phyloP scores from a whole-genome alignment of 2,113 vertebrate genomes.

The Syngnathus typhle region DNA sequence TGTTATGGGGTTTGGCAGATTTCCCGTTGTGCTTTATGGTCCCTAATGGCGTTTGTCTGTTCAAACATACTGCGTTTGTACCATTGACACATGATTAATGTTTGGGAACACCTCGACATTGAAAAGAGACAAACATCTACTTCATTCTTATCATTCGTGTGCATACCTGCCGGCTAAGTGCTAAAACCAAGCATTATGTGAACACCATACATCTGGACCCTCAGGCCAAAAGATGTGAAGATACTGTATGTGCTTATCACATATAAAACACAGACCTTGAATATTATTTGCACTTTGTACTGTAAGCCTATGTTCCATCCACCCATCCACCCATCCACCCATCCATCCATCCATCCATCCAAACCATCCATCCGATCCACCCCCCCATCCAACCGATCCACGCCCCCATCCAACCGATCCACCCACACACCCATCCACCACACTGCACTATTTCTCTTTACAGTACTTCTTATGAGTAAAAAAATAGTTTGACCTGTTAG shows the following conservation, averaged over 20 bases:
- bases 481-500: not conserved
- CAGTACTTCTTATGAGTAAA: not conserved
- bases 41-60: not conserved
- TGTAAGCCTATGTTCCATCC: too few relatives aligned
- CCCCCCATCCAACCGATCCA: too few relatives aligned
- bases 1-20: constrained; percentile 59
- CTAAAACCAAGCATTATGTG: not conserved
- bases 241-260: not conserved
- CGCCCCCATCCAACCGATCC: too few relatives aligned
- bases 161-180: not conserved
- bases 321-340: too few relatives aligned
- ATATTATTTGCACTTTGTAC: not conserved
- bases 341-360: too few relatives aligned
- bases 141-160: not conserved
- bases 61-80: not conserved
- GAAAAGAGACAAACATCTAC: too few relatives aligned
- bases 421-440: too few relatives aligned
- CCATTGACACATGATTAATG: not conserved
- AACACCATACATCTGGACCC: not conserved
- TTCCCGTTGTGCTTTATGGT: not conserved
- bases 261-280: not conserved
- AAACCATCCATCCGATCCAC: too few relatives aligned
- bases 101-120: not conserved
- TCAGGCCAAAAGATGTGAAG: too few relatives aligned
- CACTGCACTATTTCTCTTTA: not conserved